Evolutionary conservation across 2,888 invertebrate species (phyloP), one percentile per base, ranked within the genome.

Genomic region (Arrhopalites spinosus): DNA sequence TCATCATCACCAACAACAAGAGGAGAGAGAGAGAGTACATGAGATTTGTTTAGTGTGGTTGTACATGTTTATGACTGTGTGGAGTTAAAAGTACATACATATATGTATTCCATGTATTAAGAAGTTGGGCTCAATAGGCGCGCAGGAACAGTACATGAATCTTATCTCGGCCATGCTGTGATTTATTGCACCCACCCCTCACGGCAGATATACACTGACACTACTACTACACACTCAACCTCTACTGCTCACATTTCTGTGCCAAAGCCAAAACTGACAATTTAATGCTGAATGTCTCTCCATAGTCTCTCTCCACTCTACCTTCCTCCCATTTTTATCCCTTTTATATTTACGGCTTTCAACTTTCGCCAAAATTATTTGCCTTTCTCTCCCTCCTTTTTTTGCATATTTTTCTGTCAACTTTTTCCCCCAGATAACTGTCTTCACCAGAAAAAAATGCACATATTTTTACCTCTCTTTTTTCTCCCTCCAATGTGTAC

Each of bases 81-180:
- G 53, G 25, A 70, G 50, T 15, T 11, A 30, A 30, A 69, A 13
- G 59, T 15, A 36, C 5, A 25, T n/a, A n/a, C n/a, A n/a, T n/a
- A 23, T 61, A 25, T 68, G 27, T 36, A 25, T 15, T 1, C 2
- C 43, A 43, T n/a, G 68, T 20, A 45, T 67, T 61, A 25, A 25
- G 20, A 3, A 3, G 25, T 5, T 13, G 7, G 53, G 17, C 53
- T 20, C n/a, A 20, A 53, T 17, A 15, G 61, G 15, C 1, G 36
- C 29, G 64, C 29, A 64, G 30, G 11, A 8, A 15, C 29, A 30
- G 68, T 25, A 68, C 36, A 36, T 78, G 75, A 78, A 78, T 78
- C 78, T 78, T 78, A 78, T 78, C 78, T 78, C 71, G 56, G 74
- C 75, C 78, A 78, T 78, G 27, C 15, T 50, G 77, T 50, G 77